Percentiles rank a stretch among this genome's conserved stretches.
phyloP scores from a whole-genome alignment of 2,797 vertebrate species.

The Acrossocheilus fasciatus region DNA sequence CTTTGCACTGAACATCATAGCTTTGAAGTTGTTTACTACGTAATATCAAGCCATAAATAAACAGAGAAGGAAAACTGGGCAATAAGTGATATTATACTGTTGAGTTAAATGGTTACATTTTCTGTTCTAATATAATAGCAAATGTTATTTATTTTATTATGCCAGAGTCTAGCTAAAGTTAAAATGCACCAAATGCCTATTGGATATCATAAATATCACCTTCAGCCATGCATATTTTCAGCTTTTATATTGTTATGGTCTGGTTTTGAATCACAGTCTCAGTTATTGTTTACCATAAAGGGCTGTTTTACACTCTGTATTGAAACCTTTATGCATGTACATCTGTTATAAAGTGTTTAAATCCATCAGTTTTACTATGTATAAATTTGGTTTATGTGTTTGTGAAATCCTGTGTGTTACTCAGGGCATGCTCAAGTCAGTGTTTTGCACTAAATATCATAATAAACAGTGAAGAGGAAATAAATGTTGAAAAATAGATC shows the following conservation, averaged over 20 bases:
- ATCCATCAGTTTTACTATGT: not conserved
- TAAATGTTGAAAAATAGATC: not conserved
- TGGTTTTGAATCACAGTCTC: not conserved
- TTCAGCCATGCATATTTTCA: not conserved
- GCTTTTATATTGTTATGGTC: not conserved
- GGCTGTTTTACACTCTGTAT: slow-evolving; percentile 3
- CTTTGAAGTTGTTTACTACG: not conserved
- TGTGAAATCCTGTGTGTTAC: slow-evolving; percentile 11
- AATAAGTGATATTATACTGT: not conserved
- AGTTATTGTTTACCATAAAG: slow-evolving; percentile 24
- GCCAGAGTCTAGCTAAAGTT: not conserved
- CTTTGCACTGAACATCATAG: not conserved
- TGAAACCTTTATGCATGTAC: not conserved
- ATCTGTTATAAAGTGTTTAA: not conserved
- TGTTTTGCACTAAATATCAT: not conserved
- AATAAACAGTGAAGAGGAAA: slow-evolving; percentile 5
- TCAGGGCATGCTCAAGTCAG: slow-evolving; percentile 13
- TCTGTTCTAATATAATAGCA: not conserved
- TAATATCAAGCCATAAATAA: slow-evolving; percentile 1
- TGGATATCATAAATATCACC: not conserved
- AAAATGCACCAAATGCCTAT: not conserved
- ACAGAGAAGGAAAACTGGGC: not conserved
- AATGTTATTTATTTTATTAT: not conserved
- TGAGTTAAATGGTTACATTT: not conserved
- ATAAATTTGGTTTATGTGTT: not conserved